Conservation (phyloP, 2,888 invertebrate species). For the Lithophane semibrunnea region DNA sequence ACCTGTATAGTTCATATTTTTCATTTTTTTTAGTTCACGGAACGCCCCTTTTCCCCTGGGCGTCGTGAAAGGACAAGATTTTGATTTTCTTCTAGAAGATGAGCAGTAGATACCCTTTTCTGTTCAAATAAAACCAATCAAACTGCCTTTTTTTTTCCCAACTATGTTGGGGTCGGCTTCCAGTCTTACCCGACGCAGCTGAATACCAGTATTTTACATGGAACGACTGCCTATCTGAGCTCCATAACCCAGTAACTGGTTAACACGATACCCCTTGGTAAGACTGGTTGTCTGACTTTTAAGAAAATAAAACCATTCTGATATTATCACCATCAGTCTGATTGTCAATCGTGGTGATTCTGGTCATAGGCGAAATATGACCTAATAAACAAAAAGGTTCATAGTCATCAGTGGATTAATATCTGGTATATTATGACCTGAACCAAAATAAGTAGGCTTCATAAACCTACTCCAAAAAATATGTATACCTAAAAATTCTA, state of each 20-base stretch:
- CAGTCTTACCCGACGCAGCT: neutral
- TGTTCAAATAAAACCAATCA: neutral
- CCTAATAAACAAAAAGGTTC: neutral
- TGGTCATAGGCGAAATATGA: neutral
- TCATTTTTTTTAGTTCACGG: too few species aligned
- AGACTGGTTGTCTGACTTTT: neutral
- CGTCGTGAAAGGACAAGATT: slow-evolving; percentile 10
- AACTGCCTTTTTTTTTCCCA: neutral
- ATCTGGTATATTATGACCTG: too few species aligned
- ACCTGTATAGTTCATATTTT: slow-evolving; percentile 6
- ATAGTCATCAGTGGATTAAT: neutral
- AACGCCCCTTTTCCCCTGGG: neutral
- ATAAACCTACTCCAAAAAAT: neutral
- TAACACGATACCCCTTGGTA: neutral
- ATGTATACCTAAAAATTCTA: neutral
- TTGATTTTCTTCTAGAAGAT: slow-evolving; percentile 15
- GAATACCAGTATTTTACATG: neutral
- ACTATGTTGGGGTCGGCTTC: neutral
- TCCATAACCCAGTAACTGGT: neutral
- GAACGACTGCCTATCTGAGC: neutral
- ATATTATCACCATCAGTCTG: neutral
- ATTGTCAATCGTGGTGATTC: neutral
- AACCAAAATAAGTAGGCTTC: neutral
- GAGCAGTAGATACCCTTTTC: neutral
- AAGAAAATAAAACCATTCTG: neutral